Evolutionary conservation across 2,888 invertebrate species (phyloP).

Genomic region (Brachypalpus laphriformis): DNA sequence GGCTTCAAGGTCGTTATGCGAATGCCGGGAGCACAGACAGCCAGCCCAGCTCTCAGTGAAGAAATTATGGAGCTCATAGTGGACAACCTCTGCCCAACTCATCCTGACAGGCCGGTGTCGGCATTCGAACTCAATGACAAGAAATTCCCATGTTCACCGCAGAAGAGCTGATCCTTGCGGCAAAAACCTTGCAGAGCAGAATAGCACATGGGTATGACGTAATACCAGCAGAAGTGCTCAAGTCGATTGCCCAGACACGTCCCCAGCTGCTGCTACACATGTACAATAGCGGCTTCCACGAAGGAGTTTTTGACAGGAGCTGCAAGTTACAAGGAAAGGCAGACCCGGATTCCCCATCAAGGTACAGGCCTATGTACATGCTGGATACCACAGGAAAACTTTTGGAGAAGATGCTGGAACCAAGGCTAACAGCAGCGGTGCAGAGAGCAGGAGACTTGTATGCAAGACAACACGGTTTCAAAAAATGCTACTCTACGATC

Average conservation of each 20-base stretch:
- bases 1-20: not conserved
- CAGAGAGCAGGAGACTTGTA: too few species aligned
- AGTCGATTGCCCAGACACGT: too few species aligned
- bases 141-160: not conserved
- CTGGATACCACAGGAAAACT: too few species aligned
- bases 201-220: constrained; percentile 38
- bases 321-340: too few species aligned
- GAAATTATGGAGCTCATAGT: not conserved
- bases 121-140: not conserved
- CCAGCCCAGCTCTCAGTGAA: not conserved
- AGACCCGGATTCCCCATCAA: too few species aligned
- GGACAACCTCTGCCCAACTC: not conserved
- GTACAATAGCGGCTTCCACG: constrained; percentile 27
- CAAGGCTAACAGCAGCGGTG: too few species aligned
- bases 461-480: too few species aligned
- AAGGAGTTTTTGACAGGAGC: not conserved
- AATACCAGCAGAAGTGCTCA: too few species aligned
- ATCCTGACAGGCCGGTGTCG: not conserved
- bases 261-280: too few species aligned
- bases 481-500: too few species aligned
- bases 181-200: not conserved
- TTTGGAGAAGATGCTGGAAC: too few species aligned
- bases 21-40: not conserved
- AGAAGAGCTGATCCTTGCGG: not conserved
- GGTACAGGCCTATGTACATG: too few species aligned